Evolutionary conservation across 2,797 vertebrate species (phyloP).

Genomic region (Gorsachius magnificus): DNA sequence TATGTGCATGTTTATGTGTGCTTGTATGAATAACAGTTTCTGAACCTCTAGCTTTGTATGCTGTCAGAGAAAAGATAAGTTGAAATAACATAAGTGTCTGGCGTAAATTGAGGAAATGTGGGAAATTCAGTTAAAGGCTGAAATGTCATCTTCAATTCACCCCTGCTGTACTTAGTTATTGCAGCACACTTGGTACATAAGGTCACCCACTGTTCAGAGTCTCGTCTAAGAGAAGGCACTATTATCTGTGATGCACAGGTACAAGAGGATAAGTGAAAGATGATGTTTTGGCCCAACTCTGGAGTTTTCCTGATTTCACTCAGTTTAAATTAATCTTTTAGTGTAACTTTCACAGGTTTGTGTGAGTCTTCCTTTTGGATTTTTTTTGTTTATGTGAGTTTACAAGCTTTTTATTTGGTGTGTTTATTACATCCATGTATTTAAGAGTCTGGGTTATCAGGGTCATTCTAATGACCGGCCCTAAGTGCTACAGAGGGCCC

Average conservation of each 20-base stretch:
- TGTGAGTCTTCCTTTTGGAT: neutral
- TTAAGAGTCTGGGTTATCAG: neutral
- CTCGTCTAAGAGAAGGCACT: neutral
- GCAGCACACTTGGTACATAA: constrained; percentile 41
- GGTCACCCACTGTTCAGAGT: constrained; percentile 40
- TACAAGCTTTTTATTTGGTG: neutral
- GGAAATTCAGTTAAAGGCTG: constrained; percentile 57
- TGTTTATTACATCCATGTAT: neutral
- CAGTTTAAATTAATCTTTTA: neutral
- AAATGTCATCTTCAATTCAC: constrained; percentile 62
- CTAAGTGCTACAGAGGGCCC: neutral
- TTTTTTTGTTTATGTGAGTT: neutral
- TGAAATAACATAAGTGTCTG: constrained; percentile 25
- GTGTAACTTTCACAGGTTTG: neutral
- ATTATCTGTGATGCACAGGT: constrained; percentile 23
- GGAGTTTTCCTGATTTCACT: neutral
- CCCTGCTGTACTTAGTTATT: constrained; percentile 53
- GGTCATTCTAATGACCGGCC: neutral
- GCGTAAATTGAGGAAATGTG: constrained; percentile 11
- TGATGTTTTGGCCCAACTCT: neutral
- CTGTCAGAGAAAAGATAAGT: neutral
- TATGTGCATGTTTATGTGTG: neutral
- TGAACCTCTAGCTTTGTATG: neutral
- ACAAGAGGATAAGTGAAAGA: neutral
- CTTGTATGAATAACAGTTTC: neutral